A percentile compares a stretch with the other conserved stretches of the same genome.
Conservation (phyloP, 2,888 invertebrate genomes). For the Thecocarcelia acutangulata region DNA sequence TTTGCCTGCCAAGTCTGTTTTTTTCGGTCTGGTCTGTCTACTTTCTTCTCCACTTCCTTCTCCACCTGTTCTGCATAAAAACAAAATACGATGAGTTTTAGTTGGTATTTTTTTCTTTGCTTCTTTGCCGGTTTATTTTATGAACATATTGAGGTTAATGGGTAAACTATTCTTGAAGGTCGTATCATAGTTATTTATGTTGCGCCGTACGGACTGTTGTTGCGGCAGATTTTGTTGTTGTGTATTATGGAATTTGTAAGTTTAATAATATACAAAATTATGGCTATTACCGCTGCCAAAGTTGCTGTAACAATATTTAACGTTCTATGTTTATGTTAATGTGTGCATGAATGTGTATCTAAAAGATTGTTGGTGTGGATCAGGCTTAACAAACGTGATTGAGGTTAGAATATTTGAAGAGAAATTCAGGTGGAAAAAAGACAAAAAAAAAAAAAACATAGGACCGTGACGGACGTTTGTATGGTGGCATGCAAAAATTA, state of each 20-base stretch:
- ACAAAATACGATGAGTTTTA: conserved; percentile 17
- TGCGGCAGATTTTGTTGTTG: not conserved
- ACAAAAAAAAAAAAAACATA: conserved; percentile 8
- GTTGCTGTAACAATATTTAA: conserved; percentile 30
- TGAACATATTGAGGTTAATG: conserved; percentile 66
- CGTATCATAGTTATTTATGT: conserved; percentile 47
- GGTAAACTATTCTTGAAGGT: conserved; percentile 68
- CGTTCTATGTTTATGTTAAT: conserved; percentile 8
- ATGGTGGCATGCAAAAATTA: conserved; percentile 44
- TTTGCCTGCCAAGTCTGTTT: conserved; percentile 20
- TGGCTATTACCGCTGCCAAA: conserved; percentile 18
- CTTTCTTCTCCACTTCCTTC: not conserved
- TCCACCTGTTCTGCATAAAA: not conserved
- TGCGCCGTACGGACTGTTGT: not conserved
- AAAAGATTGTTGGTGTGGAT: not conserved
- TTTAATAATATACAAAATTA: conserved; percentile 33
- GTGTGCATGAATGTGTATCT: not conserved
- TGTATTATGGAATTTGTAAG: conserved; percentile 43
- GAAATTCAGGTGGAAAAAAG: conserved; percentile 37
- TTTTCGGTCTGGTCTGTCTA: not conserved
- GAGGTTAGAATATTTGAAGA: conserved; percentile 60
- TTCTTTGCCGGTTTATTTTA: conserved; percentile 56
- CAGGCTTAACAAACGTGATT: conserved; percentile 59
- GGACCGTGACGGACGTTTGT: conserved; percentile 4
- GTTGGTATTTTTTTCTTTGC: conserved; percentile 22